Evolutionary conservation across 2,113 vertebrate species (phyloP), one percentile per base, ranked within the genome.

Genomic region (Okapia johnstoni): DNA sequence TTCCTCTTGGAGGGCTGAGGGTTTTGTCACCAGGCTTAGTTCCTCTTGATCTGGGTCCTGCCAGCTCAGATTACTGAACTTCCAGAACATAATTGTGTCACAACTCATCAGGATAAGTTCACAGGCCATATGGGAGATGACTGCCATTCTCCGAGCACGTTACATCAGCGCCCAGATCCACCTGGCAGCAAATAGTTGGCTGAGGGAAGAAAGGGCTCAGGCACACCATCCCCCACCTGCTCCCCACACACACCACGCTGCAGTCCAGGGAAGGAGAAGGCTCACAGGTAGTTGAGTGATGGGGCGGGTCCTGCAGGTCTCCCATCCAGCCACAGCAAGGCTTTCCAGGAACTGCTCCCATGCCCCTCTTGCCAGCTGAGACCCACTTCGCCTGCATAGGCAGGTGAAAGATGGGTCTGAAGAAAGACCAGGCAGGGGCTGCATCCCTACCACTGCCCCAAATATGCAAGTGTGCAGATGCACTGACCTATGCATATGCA

Each of bases 171-270:
- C 60, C 63, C 94, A 86, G 90, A 90, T 90, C 95, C 97, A 97
- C 94, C 91, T 93, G 93, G 95, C 88, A 98, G 85, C 88, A 96
- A 87, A 81, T 25, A 73, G 48, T n/a, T 90, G 94, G 94, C 92
- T 70, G 73, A 80, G 88, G 81, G 88, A 55, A 96, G 70, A 50
- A 73, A 77, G 43, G 58, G 43, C 88, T 52, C 60, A n/a, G 63
- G 90, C 57, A 80, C 66, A 60, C 28, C 40, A 9, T 3, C 36
- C 77, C 92, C 83, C 43, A 73, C 76, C 94, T 98, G 94, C 88
- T 95, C 48, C 81, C 26, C 2, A 26, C 95, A 91, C 17, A 55
- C 63, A 89, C 36, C 80, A 85, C 5, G 16, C 88, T n/a, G 48
- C 36, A 55, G 90, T 15, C 55, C 89, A 7, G 80, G 63, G 58